These are phyloP conservation scores for Nycticorax nycticorax DNA, from an alignment of 2,113 vertebrate genomes.

Conservation along the genomic window DNA sequence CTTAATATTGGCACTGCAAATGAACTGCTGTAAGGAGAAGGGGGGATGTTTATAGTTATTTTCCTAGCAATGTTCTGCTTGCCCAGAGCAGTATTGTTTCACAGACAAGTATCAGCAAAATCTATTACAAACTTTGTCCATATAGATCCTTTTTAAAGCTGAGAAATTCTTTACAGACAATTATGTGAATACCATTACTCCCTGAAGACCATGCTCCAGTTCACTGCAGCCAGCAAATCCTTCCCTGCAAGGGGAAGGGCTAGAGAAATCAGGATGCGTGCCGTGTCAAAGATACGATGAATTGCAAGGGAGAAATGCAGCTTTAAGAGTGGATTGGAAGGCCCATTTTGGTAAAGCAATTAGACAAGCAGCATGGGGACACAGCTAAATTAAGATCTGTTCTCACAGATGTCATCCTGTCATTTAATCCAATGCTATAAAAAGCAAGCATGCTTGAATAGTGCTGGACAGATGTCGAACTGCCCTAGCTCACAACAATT, in stretches of 20 bases:
- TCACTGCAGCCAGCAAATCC: neutral
- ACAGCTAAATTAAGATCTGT: neutral
- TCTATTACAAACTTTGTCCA: neutral
- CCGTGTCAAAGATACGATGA: neutral
- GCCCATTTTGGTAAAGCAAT: neutral
- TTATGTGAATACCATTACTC: neutral
- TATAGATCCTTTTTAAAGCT: neutral
- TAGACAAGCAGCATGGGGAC: neutral
- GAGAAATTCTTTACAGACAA: neutral
- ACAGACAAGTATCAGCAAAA: neutral
- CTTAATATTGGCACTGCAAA: neutral
- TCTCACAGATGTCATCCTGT: neutral
- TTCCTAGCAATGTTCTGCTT: neutral
- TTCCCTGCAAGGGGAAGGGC: neutral
- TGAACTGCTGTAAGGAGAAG: neutral
- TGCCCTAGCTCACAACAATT: neutral
- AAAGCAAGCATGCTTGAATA: neutral
- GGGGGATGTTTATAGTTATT: neutral
- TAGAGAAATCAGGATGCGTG: neutral
- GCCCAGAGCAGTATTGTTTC: neutral
- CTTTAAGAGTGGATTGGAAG: neutral
- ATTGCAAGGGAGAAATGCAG: neutral
- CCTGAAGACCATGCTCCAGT: neutral
- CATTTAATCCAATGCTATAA: neutral
- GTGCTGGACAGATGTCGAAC: neutral